Evolutionary conservation across 1,140 invertebrate genomes (phyloP), one percentile per base, ranked within the genome.

Genomic region (Drepana arcuata): DNA sequence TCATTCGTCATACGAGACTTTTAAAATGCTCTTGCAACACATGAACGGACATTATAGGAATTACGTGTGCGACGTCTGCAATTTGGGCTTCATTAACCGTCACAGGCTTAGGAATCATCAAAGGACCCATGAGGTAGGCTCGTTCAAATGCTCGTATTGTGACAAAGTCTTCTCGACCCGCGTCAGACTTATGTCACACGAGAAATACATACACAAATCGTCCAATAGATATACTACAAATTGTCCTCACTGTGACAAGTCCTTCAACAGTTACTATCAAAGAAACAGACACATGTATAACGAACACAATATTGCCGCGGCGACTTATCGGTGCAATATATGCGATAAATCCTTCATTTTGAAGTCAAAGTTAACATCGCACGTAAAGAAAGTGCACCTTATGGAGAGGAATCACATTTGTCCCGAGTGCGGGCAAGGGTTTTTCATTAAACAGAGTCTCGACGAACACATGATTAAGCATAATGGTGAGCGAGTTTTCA

Each of bases 1-100:
- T 21, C 41, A 63, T 39, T 77, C 66, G 0, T 69, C 53, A 0
- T 80, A 61, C 28, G 73, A 75, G 16, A 77, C 72, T 0, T 80
- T 80, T 29, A 80, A 80, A 54, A 78, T 66, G 60, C 21, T 80
- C 0, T 16, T 75, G 0, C 69, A 75, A 35, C 84, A 85, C 12
- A 74, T 83, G 71, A 73, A 77, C 28, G 61, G 73, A 0, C 83
- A 86, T 43, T 75, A 79, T 14, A 60, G 69, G n/a, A 77, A 67
- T 5, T 93, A 92, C 60, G 87, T 91, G 31, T 95, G 94, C 57
- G 91, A 92, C 30, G 85, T 91, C 2, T 95, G 94, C 61, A 85
- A 86, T 18, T 92, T 94, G 61, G 88, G 88, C 0, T 95, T 86
- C 66, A 71, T 80, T 27, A 77, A 80, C 26, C 83, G 80, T 16